These are phyloP conservation scores for Chiloscyllium plagiosum DNA, from an alignment of 2,113 vertebrate genomes.

Conservation along the genomic window DNA sequence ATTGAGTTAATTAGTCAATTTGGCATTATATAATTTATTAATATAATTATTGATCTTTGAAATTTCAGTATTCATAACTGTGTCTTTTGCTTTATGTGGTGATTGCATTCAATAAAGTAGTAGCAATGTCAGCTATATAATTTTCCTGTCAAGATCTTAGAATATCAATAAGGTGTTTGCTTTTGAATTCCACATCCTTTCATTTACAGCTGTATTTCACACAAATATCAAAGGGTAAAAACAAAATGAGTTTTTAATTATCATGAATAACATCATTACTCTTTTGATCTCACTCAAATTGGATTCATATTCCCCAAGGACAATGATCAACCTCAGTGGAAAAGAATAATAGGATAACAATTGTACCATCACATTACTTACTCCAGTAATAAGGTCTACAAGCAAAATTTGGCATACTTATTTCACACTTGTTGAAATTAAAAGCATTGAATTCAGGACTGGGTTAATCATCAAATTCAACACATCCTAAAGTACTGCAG, in stretches of 20 bases:
- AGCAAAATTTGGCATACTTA: background rate
- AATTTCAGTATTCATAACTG: background rate
- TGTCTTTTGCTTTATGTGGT: background rate
- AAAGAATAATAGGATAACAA: background rate
- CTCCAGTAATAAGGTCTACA: too few relatives aligned
- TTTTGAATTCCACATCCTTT: slow-evolving; percentile 18
- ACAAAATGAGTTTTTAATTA: background rate
- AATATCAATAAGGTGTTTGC: background rate
- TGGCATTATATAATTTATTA: background rate
- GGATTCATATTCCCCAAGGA: background rate
- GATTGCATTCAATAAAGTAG: background rate
- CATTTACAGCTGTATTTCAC: background rate
- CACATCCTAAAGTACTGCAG: background rate
- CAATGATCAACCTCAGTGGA: background rate
- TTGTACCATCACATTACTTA: background rate
- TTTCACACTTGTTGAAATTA: background rate
- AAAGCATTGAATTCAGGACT: background rate
- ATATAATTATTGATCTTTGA: background rate
- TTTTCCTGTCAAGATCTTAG: background rate
- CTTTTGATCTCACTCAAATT: background rate
- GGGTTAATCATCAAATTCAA: background rate
- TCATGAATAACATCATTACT: background rate
- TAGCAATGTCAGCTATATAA: background rate
- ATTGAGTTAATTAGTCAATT: background rate
- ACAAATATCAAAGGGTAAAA: background rate